Base-by-base conservation (phyloP, 2,888 invertebrate species). In the Tenthredo distinguenda region DNA sequence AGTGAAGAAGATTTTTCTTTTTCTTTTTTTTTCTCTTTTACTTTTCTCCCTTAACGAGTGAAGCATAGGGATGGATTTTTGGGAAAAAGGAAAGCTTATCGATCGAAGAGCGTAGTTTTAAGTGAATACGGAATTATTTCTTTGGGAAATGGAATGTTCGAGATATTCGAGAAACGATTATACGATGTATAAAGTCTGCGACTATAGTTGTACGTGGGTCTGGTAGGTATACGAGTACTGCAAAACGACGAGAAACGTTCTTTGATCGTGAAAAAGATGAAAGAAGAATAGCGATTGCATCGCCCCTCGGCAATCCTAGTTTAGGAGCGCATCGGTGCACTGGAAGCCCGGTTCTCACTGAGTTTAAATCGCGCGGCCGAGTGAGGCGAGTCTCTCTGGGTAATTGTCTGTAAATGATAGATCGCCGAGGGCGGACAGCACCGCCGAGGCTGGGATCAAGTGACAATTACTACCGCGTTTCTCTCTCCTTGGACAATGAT, bases 371-470 rank as follows among this genome's bases (percentile, higher is more conserved):
- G 37, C 62, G 58, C 34, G 55, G 18, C 26, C 26, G 40, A 81
- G 82, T 65, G 31, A 58, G 81, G 47, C 68, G 43, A 50, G 83
- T 37, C 83, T 65, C 83, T 65, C 83, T 43, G 89, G 89, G 91
- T 90, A 91, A 91, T 91, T 91, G 91, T 91, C 91, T 91, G 91
- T 91, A 91, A 91, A 91, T 91, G 91, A 91, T 91, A 91, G 90
- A 91, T 91, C 90, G 89, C 87, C 86, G 86, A 87, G 88, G 89
- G 86, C 81, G 71, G 40, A 43, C 71, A 84, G 85, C 85, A 68
- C 34, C 68, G 83, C 50, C 43, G 81, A 74, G 84, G 71, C 76
- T 88, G 88, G 90, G 91, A 91, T 91, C 91, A 91, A 91, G 91
- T 91, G 91, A 91, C 91, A 91, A 91, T 91, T 91, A 91, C 91